Evolutionary conservation across 2,888 invertebrate species (phyloP).

Genomic region (Ormyrus rosae): DNA sequence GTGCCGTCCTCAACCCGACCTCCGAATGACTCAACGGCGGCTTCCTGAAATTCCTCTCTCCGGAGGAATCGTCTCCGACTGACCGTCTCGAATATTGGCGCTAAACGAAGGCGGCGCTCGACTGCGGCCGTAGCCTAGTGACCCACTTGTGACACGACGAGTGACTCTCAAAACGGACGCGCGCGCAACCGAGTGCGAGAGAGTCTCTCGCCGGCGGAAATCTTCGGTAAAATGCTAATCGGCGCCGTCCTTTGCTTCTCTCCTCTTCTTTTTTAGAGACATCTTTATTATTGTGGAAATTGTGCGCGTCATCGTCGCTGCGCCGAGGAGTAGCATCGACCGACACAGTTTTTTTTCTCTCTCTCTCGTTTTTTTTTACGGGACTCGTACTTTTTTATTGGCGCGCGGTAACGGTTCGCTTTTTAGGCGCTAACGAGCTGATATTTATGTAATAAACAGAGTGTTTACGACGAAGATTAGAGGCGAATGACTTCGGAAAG

Average conservation of each 20-base stretch:
- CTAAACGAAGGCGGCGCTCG: constrained; percentile 35
- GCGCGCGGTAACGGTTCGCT: too few species aligned
- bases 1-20: too few species aligned
- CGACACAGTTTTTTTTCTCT: too few species aligned
- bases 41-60: constrained; percentile 56
- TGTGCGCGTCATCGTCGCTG: too few species aligned
- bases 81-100: constrained; percentile 58
- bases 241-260: constrained; percentile 4
- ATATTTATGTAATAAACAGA: too few species aligned
- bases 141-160: constrained; percentile 50
- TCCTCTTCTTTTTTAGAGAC: background rate
- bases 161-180: constrained; percentile 27
- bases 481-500: too few species aligned
- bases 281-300: background rate
- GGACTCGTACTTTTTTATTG: too few species aligned
- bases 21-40: background rate
- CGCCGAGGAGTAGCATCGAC: too few species aligned
- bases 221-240: background rate
- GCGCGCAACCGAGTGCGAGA: background rate
- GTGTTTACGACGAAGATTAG: too few species aligned
- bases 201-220: constrained; percentile 1
- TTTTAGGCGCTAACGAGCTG: too few species aligned
- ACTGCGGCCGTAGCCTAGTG: constrained; percentile 56
- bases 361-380: too few species aligned
- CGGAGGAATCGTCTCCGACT: constrained; percentile 4